Base-by-base conservation (phyloP, 2,113 vertebrate species). In the Hyla sarda region DNA sequence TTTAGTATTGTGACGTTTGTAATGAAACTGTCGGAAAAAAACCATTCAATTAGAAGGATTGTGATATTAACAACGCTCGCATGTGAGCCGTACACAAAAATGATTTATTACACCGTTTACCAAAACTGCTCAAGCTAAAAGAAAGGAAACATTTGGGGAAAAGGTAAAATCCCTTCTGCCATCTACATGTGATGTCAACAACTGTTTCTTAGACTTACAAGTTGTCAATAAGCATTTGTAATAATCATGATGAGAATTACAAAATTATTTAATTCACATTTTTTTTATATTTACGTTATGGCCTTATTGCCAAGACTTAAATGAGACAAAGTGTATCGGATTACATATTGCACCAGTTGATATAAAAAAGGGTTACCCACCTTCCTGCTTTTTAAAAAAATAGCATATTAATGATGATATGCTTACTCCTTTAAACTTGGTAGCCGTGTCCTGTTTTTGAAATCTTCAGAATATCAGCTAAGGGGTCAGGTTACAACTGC, bases 71-170 rank as follows among this genome's bases (percentile, higher is more conserved):
- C 23, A 56, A 87, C 85, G 65, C 48, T 73, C 25, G 34, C 0
- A 82, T 2, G 2, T 67, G 21, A 6, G 82, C 9, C 72, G 62
- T 52, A 6, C 65, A 32, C 72, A 76, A 50, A 71, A 60, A 74
- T 76, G 83, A 84, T 84, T 84, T 84, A 84, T 60, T 75, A 76
- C 54, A 76, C 47, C 52, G 28, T 84, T 84, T 76, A 77, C 54
- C 83, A 84, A 65, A 84, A 77, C 52, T 13, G 21, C 34, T 76
- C 25, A 32, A 19, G 34, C 73, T 76, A 23, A 84, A n/a, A 71
- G 19, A 47, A 34, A 45, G 28, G 60, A 62, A 84, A 62, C 54
- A 60, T 56, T 75, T 47, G 17, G 52, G 71, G 25, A 28, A 65
- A 60, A 65, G 56, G 72, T 19, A 32, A 84, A 76, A 60, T 8